Evolutionary conservation across 1,140 invertebrate genomes (phyloP).

Genomic region (Drosophila funebris): DNA sequence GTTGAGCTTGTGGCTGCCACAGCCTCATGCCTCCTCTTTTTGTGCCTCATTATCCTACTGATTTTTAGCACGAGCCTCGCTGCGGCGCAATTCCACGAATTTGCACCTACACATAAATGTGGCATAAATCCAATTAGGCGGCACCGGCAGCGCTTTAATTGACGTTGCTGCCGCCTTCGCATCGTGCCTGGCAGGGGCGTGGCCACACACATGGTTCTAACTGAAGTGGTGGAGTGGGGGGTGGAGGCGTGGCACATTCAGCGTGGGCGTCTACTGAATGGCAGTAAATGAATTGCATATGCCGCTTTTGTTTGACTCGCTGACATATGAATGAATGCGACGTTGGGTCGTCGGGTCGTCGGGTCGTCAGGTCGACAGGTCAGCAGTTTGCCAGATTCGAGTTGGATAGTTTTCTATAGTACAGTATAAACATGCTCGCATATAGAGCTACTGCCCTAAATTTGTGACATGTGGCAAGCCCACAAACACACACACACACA

Average conservation of each 20-base stretch:
- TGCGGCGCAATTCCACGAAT: slow-evolving; percentile 55
- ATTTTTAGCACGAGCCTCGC: slow-evolving; percentile 64
- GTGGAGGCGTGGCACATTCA: background rate
- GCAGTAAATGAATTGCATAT: slow-evolving; percentile 74
- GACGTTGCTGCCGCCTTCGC: slow-evolving; percentile 47
- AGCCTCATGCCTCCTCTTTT: background rate
- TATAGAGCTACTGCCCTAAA: slow-evolving; percentile 28
- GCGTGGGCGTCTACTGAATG: slow-evolving; percentile 35
- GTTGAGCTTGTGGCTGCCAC: slow-evolving; percentile 55
- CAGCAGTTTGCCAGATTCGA: slow-evolving; percentile 11
- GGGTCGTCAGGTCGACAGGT: slow-evolving; percentile 17
- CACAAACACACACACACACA: background rate
- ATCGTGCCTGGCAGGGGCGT: background rate
- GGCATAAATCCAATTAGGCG: slow-evolving; percentile 80
- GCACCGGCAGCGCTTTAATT: slow-evolving; percentile 76
- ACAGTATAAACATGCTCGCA: background rate
- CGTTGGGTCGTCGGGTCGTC: slow-evolving; percentile 10
- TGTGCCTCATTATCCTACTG: slow-evolving; percentile 68
- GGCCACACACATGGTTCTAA: background rate
- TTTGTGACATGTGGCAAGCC: slow-evolving; percentile 10
- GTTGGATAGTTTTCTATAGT: background rate
- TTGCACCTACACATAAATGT: slow-evolving; percentile 78
- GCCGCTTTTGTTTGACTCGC: slow-evolving; percentile 60
- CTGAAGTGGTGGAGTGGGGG: no score
- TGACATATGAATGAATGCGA: slow-evolving; percentile 63